Evolutionary conservation across 2,888 invertebrate species (phyloP), one percentile per base, ranked within the genome.

Genomic region (Endomychus coccineus): DNA sequence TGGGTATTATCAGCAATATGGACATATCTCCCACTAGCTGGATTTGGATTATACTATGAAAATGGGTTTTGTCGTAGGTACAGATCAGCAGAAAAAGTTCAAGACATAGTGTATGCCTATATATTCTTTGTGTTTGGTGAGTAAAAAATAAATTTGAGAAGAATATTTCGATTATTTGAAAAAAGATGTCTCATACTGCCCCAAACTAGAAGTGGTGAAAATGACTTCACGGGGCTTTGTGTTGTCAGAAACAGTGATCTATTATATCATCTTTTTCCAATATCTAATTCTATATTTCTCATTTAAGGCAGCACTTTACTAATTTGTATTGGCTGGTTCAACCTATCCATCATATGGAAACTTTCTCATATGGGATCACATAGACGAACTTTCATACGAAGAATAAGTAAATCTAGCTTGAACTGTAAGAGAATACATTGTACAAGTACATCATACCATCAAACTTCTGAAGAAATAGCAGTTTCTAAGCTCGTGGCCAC

Each of bases 401-500:
- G 69, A 44, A 60, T 66, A 10, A 67, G 66, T 41, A 57, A 66
- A 37, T 62, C 68, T 56, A 54, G 56, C 25, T 53, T 62, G 43
- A 58, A 54, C 36, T 53, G 56, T 43, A 54, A 47, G 40, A 40
- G 41, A 28, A 29, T 38, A 30, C 13, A 21, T 29, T 32, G 42
- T 62, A 10, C 64, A 45, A n/a, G n/a, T n/a, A n/a, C n/a, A n/a
- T n/a, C n/a, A n/a, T n/a, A n/a, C n/a, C 54, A 73, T 13, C 74
- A 78, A 46, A 83, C 88, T 0, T 77, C 79, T 1, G 88, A 89
- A 59, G 89, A 89, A 65, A 75, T 86, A 32, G 83, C 86, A 42
- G 89, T 90, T 64, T 86, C 87, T 49, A 75, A 82, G 51, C 73
- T 89, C 25, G 89, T 89, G 89, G 82, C 83, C 2, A 75, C 81